Percentiles rank a stretch among this genome's conserved stretches.
Evolutionary conservation across 2,888 invertebrate genomes (phyloP).

Genomic region (Plebejus anna): DNA sequence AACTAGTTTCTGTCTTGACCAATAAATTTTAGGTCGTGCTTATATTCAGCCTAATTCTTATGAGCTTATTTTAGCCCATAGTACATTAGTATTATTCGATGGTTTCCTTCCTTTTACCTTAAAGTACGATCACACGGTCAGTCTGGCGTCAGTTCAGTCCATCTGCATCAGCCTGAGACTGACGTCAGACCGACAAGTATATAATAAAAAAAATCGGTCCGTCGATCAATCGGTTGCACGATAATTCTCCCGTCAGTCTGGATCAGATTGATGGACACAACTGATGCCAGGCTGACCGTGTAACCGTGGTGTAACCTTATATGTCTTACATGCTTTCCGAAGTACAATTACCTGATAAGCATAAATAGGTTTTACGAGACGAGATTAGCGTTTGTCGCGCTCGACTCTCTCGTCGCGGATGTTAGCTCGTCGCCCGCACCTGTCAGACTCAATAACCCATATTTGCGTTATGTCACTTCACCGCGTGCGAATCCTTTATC

Average conservation of each 20-base stretch:
- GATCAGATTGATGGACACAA: too few species aligned
- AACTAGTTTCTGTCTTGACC: neutral
- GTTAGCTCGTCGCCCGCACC: constrained; percentile 48
- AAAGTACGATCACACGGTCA: too few species aligned
- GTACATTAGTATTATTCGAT: too few species aligned
- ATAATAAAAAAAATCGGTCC: too few species aligned
- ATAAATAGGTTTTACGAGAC: neutral
- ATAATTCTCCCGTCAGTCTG: too few species aligned
- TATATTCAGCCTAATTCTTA: neutral
- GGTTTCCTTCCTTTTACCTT: too few species aligned
- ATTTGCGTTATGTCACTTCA: constrained; percentile 66
- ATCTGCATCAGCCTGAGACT: too few species aligned
- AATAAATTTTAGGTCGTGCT: neutral
- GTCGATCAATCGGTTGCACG: too few species aligned
- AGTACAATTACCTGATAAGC: neutral
- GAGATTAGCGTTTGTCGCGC: neutral
- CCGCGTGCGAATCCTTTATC: constrained; percentile 32
- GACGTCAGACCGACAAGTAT: too few species aligned
- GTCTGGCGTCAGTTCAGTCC: too few species aligned
- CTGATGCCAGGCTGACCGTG: too few species aligned
- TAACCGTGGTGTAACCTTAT: too few species aligned
- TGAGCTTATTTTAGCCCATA: neutral
- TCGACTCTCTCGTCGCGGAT: constrained; percentile 43
- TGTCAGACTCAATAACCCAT: constrained; percentile 56
- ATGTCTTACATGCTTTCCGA: neutral